phyloP scores from a whole-genome alignment of 2,888 invertebrate species.

The Hoplodrina ambigua region DNA sequence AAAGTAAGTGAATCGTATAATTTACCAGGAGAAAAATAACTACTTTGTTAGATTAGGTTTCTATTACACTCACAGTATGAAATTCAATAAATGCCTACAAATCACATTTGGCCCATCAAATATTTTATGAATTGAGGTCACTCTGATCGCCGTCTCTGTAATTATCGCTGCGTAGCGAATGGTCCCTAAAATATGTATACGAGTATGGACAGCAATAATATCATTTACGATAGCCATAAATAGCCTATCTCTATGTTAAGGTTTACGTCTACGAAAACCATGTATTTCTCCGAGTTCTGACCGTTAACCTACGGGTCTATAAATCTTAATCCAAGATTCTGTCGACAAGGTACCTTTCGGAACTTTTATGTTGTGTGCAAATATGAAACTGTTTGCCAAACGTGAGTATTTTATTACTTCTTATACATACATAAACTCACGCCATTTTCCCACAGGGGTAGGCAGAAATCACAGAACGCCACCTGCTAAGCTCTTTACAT shows the following conservation, averaged over 20 bases:
- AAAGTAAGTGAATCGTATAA: not conserved
- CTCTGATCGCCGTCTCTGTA: slow-evolving; percentile 23
- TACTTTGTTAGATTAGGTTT: not conserved
- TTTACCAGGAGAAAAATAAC: slow-evolving; percentile 5
- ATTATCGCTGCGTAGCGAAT: slow-evolving; percentile 49
- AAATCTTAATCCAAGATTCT: slow-evolving; percentile 47
- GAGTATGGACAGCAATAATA: slow-evolving; percentile 56
- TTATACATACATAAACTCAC: no score
- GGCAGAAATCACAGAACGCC: no score
- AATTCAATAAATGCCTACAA: slow-evolving; percentile 39
- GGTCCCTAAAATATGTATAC: slow-evolving; percentile 56
- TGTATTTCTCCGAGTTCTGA: slow-evolving; percentile 41
- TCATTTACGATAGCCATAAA: slow-evolving; percentile 59
- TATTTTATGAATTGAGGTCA: slow-evolving; percentile 56
- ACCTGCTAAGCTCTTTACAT: no score
- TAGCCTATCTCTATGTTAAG: slow-evolving; percentile 44
- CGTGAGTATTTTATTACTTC: slow-evolving; percentile 10
- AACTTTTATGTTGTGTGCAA: slow-evolving; percentile 47
- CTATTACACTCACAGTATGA: slow-evolving; percentile 1
- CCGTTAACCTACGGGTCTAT: slow-evolving; percentile 53
- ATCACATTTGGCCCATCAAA: slow-evolving; percentile 32
- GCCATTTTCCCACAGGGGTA: no score
- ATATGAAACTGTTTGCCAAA: slow-evolving; percentile 20
- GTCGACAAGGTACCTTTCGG: slow-evolving; percentile 31
- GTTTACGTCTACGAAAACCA: slow-evolving; percentile 53